Evolutionary conservation across 2,113 vertebrate genomes (phyloP), one percentile per base, ranked within the genome.

Genomic region (Tenebrosternarchus preto): DNA sequence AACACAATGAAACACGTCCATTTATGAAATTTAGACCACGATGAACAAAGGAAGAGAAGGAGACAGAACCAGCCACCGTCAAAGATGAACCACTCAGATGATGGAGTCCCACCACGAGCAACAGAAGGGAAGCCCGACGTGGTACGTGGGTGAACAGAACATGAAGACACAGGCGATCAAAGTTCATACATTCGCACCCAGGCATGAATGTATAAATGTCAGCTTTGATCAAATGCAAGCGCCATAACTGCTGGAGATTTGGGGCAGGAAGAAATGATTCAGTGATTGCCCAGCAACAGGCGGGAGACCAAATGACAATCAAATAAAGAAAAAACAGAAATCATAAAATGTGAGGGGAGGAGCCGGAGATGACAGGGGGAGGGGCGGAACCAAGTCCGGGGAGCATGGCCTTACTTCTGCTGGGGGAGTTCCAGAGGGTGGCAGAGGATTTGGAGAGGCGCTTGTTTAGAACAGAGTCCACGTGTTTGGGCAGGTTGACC

Each of bases 401-500:
- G 88, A 76, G 79, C 81, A 78, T 85, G 80, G 93, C 90, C 98
- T 98, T 99, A 98, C 97, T 98, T 98, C 96, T 97, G 95, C 93
- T 95, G 93, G 98, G 98, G 87, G 98, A 97, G 93, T 95, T 99
- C 98, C 98, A 99, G 91, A 99, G 95, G 82, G 98, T 98, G 91
- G 96, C 96, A 4, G 98, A 98, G 92, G 97, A 98, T 94, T 98
- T 99, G 95, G 98, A 99, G 93, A 99, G 96, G 87, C 98, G 94
- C 94, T 98, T 98, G 96, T 96, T 98, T 95, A 99, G 94, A 92
- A 97, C 96, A 92, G 96, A 95, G 92, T 98, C 97, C 96, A 98
- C 96, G 83, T 99, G 97, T 97, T 97, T 98, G 92, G 98, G 96
- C 86, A 99, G 96, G 94, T 98, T 99, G 95, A 98, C 96, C 84